These are phyloP conservation scores for Linnaemya tessellans DNA, from an alignment of 2,888 invertebrate genomes.

Conservation along the genomic window DNA sequence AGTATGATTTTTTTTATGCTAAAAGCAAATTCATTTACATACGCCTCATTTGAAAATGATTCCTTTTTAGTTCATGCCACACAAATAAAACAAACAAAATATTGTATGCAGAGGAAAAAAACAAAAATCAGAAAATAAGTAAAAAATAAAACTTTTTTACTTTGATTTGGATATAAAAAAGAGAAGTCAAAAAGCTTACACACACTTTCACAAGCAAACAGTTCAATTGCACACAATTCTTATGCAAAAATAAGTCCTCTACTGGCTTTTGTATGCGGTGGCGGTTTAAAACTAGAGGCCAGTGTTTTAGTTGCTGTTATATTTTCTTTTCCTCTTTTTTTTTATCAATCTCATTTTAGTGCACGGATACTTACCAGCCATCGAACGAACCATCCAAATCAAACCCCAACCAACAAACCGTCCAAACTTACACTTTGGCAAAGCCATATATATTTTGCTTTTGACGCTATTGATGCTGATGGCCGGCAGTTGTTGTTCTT, in stretches of 20 bases:
- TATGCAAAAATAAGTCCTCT: conserved; percentile 50
- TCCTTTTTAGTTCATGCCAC: conserved; percentile 62
- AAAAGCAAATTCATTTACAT: conserved; percentile 72
- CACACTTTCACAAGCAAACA: conserved; percentile 13
- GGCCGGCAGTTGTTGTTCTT: conserved; percentile 23
- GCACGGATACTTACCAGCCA: conserved; percentile 40
- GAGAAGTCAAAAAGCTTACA: conserved; percentile 31
- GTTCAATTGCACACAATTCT: conserved; percentile 63
- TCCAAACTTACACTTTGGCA: conserved; percentile 50
- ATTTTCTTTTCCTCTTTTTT: too few species aligned
- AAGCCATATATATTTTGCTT: conserved; percentile 24
- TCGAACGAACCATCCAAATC: conserved; percentile 51
- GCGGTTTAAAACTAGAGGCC: conserved; percentile 63
- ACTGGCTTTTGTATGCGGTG: conserved; percentile 62
- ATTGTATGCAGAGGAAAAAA: neutral
- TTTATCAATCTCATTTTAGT: conserved; percentile 40
- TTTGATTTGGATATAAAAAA: conserved; percentile 60
- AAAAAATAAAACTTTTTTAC: conserved; percentile 68
- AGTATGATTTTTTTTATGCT: conserved; percentile 58
- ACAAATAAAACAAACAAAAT: conserved; percentile 47
- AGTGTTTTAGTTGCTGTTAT: conserved; percentile 54
- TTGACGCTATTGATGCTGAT: conserved; percentile 15
- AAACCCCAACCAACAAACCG: conserved; percentile 42
- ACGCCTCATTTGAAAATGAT: conserved; percentile 71
- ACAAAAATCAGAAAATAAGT: conserved; percentile 28